These are phyloP conservation scores for Notothenia rossii DNA, from an alignment of 2,113 vertebrate species.

Conservation along the genomic window DNA sequence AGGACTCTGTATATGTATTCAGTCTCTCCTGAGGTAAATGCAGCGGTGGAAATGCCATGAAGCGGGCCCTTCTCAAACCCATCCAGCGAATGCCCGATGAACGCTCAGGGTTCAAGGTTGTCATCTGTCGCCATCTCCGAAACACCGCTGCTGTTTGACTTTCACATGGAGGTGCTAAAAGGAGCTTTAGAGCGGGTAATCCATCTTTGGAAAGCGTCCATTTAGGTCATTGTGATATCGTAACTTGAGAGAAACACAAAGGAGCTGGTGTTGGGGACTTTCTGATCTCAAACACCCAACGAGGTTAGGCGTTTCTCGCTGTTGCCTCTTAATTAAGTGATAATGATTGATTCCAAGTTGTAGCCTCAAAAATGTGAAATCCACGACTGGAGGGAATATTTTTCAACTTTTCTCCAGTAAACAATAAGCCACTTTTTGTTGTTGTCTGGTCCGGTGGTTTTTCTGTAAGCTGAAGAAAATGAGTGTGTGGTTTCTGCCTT, in stretches of 20 bases:
- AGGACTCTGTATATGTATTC: slow-evolving; percentile 76
- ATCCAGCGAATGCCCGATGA: slow-evolving; percentile 27
- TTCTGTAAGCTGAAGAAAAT: slow-evolving; percentile 44
- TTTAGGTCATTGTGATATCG: slow-evolving; percentile 59
- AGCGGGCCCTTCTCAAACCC: slow-evolving; percentile 44
- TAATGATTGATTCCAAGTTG: slow-evolving; percentile 23
- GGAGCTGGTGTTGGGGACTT: slow-evolving; percentile 27
- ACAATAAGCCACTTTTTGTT: slow-evolving; percentile 8
- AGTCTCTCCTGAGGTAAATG: slow-evolving; percentile 70
- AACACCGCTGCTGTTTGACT: slow-evolving; percentile 64
- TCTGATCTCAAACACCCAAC: slow-evolving; percentile 6
- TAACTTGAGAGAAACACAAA: slow-evolving; percentile 68
- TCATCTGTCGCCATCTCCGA: slow-evolving; percentile 63
- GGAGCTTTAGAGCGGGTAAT: slow-evolving; percentile 63
- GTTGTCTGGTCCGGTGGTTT: slow-evolving; percentile 20
- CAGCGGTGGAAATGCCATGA: slow-evolving; percentile 45
- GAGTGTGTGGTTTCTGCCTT: slow-evolving; percentile 38
- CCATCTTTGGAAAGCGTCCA: slow-evolving; percentile 43
- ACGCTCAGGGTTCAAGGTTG: slow-evolving; percentile 67
- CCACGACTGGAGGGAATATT: slow-evolving; percentile 11
- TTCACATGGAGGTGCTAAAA: slow-evolving; percentile 74
- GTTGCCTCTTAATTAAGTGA: slow-evolving; percentile 49
- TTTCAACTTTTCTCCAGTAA: neutral
- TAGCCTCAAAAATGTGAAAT: slow-evolving; percentile 8
- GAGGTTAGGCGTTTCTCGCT: slow-evolving; percentile 19